Evolutionary conservation across 2,797 vertebrate species (phyloP).

Genomic region (Anolis apletophallus): DNA sequence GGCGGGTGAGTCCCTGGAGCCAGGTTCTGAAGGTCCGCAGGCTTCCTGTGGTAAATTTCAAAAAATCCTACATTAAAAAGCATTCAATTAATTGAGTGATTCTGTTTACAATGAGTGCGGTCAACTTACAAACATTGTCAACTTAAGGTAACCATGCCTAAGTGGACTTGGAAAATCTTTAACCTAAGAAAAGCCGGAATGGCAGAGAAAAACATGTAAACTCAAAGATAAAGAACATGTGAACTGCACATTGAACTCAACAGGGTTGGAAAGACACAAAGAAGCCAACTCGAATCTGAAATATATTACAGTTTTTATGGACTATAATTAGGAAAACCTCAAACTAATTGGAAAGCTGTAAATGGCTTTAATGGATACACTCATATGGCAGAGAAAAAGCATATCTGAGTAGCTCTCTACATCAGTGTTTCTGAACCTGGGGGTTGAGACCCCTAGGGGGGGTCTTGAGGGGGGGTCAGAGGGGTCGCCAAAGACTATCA

Average conservation of each 20-base stretch:
- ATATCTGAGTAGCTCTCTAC: background rate
- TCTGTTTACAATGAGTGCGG: no score
- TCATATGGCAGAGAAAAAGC: no score
- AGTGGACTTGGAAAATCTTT: background rate
- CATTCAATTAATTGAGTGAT: background rate
- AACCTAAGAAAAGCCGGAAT: background rate
- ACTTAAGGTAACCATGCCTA: background rate
- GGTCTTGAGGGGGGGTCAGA: no score
- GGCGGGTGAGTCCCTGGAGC: conserved; percentile 98
- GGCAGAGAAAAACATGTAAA: background rate
- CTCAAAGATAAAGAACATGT: no score
- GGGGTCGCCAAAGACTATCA: no score
- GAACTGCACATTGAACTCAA: background rate
- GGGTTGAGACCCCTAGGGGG: no score
- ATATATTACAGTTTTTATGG: background rate
- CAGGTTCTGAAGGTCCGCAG: conserved; percentile 96
- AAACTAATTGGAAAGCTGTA: background rate
- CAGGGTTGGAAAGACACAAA: background rate
- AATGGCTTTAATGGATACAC: background rate
- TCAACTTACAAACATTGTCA: no score
- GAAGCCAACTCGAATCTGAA: background rate
- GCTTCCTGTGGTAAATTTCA: conserved; percentile 85
- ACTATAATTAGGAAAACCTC: background rate
- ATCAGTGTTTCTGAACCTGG: no score
- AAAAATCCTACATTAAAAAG: background rate